A percentile compares a stretch with the other conserved stretches of the same genome.
Evolutionary conservation across 2,888 invertebrate genomes (phyloP).

Genomic region (Athetis lepigone): DNA sequence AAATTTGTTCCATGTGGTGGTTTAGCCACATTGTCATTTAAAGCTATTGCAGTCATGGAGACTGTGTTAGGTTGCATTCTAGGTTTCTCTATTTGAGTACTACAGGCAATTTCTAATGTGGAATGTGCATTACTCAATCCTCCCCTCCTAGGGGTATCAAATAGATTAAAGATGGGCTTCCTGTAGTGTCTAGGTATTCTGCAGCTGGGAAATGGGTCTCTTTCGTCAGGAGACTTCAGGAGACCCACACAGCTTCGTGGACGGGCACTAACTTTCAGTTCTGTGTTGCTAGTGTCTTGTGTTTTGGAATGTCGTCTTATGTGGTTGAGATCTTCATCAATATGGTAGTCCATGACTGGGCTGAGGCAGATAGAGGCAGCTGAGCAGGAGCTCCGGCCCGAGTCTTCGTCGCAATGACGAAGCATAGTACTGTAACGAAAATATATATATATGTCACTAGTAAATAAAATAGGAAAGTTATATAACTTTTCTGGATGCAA

Average conservation of each 20-base stretch:
- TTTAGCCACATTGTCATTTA: conserved; percentile 68
- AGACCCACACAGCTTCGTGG: conserved; percentile 81
- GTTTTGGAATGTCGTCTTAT: conserved; percentile 71
- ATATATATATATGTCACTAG: conserved; percentile 9
- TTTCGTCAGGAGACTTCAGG: conserved; percentile 87
- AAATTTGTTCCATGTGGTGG: conserved; percentile 73
- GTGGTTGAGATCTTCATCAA: conserved; percentile 64
- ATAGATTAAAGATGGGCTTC: conserved; percentile 80
- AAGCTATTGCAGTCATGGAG: conserved; percentile 77
- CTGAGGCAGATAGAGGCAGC: conserved; percentile 83
- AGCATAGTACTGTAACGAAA: conserved; percentile 78
- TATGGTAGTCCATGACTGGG: conserved; percentile 77
- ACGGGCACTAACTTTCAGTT: conserved; percentile 85
- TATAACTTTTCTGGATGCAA: conserved; percentile 8
- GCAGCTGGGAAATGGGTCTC: conserved; percentile 87
- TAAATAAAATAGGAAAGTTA: conserved; percentile 35
- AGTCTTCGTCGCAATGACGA: conserved; percentile 86
- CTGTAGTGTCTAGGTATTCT: conserved; percentile 75
- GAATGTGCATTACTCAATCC: conserved; percentile 87
- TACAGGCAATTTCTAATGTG: conserved; percentile 85
- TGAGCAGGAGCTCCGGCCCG: conserved; percentile 88
- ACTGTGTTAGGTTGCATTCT: conserved; percentile 75
- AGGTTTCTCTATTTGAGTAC: conserved; percentile 84
- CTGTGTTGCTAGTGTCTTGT: conserved; percentile 86
- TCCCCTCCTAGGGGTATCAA: conserved; percentile 81